phyloP scores from a whole-genome alignment of 1,140 invertebrate genomes.

The Wasmannia auropunctata region DNA sequence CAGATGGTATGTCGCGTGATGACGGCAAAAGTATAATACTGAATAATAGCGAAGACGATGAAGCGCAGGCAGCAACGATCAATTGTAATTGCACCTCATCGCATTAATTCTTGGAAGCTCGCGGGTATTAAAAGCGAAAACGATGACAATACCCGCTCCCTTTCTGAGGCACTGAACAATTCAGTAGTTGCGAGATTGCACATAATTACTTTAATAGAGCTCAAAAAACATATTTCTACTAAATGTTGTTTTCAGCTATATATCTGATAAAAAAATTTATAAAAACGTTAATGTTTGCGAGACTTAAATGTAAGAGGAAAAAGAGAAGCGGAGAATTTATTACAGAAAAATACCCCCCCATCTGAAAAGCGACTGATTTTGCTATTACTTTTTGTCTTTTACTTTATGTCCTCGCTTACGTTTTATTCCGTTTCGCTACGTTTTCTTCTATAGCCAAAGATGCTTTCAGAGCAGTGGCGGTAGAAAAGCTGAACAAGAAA shows the following conservation, averaged over 20 bases:
- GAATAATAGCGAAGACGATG: conserved; percentile 9
- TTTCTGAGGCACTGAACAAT: background rate
- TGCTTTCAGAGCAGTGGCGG: background rate
- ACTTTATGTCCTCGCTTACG: background rate
- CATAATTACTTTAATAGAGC: conserved; percentile 7
- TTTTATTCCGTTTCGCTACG: background rate
- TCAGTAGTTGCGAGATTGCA: background rate
- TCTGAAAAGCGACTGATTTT: background rate
- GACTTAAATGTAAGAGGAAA: background rate
- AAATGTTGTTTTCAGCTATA: background rate
- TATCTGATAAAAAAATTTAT: background rate
- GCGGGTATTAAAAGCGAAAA: background rate
- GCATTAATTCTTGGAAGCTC: conserved; percentile 14
- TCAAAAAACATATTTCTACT: background rate
- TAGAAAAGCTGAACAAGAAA: background rate
- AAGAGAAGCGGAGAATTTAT: background rate
- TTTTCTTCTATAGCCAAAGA: background rate
- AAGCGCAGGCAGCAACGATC: background rate
- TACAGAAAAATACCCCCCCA: background rate
- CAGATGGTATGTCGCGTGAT: background rate
- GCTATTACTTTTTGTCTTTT: background rate
- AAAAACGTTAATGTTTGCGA: background rate
- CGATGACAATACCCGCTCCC: background rate
- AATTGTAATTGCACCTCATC: conserved; percentile 18
- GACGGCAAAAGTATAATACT: background rate